A percentile compares a stretch with the other conserved stretches of the same genome.
These are phyloP conservation scores for Ditylenchus weischeri DNA, from an alignment of 2,888 invertebrate genomes.

Conservation along the genomic window DNA sequence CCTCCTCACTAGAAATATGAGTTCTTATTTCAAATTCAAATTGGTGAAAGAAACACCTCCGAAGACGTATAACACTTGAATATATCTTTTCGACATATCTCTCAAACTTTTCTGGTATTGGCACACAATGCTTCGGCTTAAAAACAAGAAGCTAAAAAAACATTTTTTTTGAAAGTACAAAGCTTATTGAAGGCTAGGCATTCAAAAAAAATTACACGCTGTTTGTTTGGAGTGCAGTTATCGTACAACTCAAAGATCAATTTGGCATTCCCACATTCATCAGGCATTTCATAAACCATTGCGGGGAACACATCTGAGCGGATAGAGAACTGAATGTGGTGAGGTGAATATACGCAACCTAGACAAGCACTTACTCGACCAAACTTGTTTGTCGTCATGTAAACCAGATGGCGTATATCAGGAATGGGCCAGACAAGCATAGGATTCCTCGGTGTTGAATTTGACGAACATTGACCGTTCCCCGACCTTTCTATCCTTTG, in stretches of 20 bases:
- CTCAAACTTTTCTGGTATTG: not conserved
- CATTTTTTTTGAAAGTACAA: not conserved
- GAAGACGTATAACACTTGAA: not conserved
- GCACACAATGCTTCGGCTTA: not conserved
- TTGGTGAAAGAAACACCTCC: not conserved
- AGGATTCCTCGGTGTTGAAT: no score
- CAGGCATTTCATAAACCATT: conserved; percentile 9
- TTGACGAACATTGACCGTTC: no score
- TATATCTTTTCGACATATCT: not conserved
- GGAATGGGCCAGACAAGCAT: conserved; percentile 1
- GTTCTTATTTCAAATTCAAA: not conserved
- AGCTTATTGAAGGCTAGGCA: no score
- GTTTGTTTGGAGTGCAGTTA: not conserved
- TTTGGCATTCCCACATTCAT: conserved; percentile 2
- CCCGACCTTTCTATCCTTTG: no score
- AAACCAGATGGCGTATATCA: conserved; percentile 6
- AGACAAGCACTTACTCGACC: not conserved
- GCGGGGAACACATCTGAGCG: not conserved
- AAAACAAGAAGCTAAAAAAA: conserved; percentile 3
- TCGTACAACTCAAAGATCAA: not conserved
- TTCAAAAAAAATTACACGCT: not conserved
- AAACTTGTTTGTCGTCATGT: not conserved
- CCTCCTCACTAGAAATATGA: not conserved
- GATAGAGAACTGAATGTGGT: not conserved
- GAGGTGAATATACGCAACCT: not conserved